Evolutionary conservation across 2,113 vertebrate genomes (phyloP), one percentile per base, ranked within the genome.

Genomic region (Stercorarius parasiticus): DNA sequence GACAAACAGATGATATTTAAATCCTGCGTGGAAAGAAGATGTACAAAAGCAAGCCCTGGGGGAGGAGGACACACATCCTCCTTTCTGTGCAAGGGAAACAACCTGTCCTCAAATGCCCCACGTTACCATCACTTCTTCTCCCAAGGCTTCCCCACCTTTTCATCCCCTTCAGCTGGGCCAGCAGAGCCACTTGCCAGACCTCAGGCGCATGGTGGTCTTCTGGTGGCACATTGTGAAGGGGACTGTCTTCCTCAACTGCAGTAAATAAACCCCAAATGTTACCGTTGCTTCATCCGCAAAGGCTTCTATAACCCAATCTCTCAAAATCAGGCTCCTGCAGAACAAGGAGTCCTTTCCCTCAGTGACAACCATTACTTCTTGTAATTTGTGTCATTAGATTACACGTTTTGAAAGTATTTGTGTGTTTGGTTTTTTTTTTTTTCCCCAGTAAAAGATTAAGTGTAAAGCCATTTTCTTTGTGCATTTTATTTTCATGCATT

Each of bases 141-240:
- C 34, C 32, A n/a, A 4, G 9, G 49, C 32, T 59, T 10, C 36
- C 0, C 0, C 21, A 29, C 15, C 18, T 34, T 13, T 36, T 9
- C 25, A 30, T 58, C 5, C 25, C 29, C 64, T 62, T 29, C 82
- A 76, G 13, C 16, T 4, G 5, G 13, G 32, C 30, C 59, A 67
- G 30, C 67, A 56, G 40, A 69, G 19, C 19, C 9, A 9, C 47
- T 56, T n/a, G 23, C 32, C 53, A 74, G 82, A 13, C 42, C 49
- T 45, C 36, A 36, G 66, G 17, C 25, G 32, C 16, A 19, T 11
- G 27, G 40, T 47, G 38, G 11, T 27, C 16, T 69, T 40, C 58
- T 53, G 16, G 23, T 59, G 45, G 22, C 26, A 53, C 30, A n/a
- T 59, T 25, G 14, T 2, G 2, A 86, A 76, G 21, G 49, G 16